These are phyloP conservation scores for Ctenopoma kingsleyae DNA, from an alignment of 2,797 vertebrate genomes.

Conservation along the genomic window DNA sequence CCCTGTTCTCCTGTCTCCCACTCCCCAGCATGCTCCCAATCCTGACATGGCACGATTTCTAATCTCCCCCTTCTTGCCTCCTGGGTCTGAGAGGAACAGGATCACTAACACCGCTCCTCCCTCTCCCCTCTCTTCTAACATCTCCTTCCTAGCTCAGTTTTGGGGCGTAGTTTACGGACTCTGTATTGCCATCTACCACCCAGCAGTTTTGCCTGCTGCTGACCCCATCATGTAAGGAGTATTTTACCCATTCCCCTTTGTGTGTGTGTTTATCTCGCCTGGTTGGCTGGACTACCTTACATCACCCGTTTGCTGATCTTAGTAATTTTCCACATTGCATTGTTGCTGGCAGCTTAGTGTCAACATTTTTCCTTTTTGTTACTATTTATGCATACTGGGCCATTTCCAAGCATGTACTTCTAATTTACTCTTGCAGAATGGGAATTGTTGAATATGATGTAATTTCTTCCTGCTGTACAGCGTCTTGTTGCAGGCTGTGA, in stretches of 20 bases:
- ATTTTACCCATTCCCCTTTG: slow-evolving; percentile 60
- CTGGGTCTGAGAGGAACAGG: slow-evolving; percentile 73
- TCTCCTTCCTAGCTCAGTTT: slow-evolving; percentile 52
- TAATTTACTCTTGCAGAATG: slow-evolving; percentile 50
- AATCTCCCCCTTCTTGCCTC: slow-evolving; percentile 75
- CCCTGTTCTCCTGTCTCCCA: slow-evolving; percentile 56
- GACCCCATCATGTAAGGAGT: slow-evolving; percentile 65
- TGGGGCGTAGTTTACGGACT: slow-evolving; percentile 55
- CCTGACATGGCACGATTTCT: slow-evolving; percentile 83
- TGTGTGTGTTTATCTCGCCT: slow-evolving; percentile 60
- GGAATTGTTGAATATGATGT: slow-evolving; percentile 64
- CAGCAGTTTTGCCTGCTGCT: slow-evolving; percentile 70
- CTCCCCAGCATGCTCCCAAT: slow-evolving; percentile 80
- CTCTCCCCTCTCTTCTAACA: slow-evolving; percentile 47
- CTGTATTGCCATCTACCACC: slow-evolving; percentile 55
- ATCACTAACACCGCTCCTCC: slow-evolving; percentile 65
- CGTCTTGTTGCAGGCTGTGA: slow-evolving; percentile 5
- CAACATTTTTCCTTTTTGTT: slow-evolving; percentile 65
- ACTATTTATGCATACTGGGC: slow-evolving; percentile 57
- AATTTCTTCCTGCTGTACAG: slow-evolving; percentile 41
- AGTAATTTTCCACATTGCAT: slow-evolving; percentile 59
- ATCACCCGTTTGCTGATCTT: slow-evolving; percentile 65
- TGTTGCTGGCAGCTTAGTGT: slow-evolving; percentile 64
- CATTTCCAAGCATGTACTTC: slow-evolving; percentile 55
- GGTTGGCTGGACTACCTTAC: slow-evolving; percentile 57